Evolutionary conservation across 2,113 vertebrate genomes (phyloP).

Genomic region (Podiceps cristatus): DNA sequence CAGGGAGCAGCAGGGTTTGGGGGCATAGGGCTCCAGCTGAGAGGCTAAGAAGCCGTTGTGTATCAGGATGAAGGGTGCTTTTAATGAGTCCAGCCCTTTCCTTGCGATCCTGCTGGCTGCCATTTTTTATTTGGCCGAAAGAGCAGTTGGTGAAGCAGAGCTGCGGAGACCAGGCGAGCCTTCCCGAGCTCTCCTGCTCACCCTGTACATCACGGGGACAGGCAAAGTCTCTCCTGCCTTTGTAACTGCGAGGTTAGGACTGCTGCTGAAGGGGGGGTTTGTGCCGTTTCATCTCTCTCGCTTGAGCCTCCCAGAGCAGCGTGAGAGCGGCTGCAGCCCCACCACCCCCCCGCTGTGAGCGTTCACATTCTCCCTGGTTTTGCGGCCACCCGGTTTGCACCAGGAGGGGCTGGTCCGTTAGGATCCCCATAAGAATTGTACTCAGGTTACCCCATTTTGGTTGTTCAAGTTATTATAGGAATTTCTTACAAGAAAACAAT

Average conservation of each 20-base stretch:
- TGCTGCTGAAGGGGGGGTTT: neutral
- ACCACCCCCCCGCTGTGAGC: accelerated
- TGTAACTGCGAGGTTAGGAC: neutral
- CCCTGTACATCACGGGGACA: accelerated
- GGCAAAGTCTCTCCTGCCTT: neutral
- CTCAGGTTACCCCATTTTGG: neutral
- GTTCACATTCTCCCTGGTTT: neutral
- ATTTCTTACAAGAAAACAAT: neutral
- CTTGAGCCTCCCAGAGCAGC: neutral
- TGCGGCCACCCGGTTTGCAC: neutral
- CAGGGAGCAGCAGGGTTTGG: neutral
- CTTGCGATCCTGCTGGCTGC: neutral
- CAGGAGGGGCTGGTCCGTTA: neutral
- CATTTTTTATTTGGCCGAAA: neutral
- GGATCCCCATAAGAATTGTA: neutral
- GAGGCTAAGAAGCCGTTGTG: neutral
- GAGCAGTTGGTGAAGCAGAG: neutral
- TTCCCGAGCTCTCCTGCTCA: neutral
- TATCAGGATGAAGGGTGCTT: neutral
- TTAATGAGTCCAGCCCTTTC: neutral
- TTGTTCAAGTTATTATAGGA: neutral
- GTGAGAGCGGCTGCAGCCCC: neutral
- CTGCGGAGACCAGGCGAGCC: neutral
- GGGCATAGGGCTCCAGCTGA: neutral
- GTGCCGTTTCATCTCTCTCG: accelerated